Evolutionary conservation across 2,888 invertebrate species (phyloP).

Genomic region (Erynnis tages): DNA sequence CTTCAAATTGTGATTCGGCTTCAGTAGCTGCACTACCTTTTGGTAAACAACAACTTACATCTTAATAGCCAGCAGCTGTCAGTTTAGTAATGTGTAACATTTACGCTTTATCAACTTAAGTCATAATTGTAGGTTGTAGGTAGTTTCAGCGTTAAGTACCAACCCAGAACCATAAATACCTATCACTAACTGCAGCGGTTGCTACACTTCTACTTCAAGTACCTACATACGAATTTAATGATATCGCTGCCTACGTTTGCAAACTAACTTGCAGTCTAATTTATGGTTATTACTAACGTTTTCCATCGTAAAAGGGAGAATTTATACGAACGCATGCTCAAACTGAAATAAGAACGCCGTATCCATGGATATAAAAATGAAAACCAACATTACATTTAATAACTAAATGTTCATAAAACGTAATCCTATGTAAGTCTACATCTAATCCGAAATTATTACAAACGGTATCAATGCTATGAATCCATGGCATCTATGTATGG

Average conservation of each 20-base stretch:
- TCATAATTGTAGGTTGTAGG: neutral
- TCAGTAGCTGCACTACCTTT: too few relatives aligned
- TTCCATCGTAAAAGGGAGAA: neutral
- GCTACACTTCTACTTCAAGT: constrained; percentile 17
- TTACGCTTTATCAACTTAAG: too few relatives aligned
- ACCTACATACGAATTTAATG: constrained; percentile 17
- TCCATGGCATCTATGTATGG: too few relatives aligned
- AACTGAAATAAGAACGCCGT: neutral
- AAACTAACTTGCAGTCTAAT: constrained; percentile 5
- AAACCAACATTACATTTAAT: too few relatives aligned
- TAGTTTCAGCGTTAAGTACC: neutral
- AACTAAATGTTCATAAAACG: too few relatives aligned
- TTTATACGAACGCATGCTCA: neutral
- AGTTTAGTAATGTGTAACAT: too few relatives aligned
- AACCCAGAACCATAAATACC: constrained; percentile 5
- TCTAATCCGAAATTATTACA: too few relatives aligned
- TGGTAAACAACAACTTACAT: too few relatives aligned
- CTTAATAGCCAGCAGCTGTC: too few relatives aligned
- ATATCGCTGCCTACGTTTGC: constrained; percentile 16
- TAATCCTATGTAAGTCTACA: too few relatives aligned
- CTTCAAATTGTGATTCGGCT: too few relatives aligned
- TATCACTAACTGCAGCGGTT: constrained; percentile 34
- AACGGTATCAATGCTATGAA: too few relatives aligned
- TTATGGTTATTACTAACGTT: constrained; percentile 13
- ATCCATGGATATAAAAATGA: neutral